Conservation (phyloP, 2,888 invertebrate genomes). For the Lithosia quadra region DNA sequence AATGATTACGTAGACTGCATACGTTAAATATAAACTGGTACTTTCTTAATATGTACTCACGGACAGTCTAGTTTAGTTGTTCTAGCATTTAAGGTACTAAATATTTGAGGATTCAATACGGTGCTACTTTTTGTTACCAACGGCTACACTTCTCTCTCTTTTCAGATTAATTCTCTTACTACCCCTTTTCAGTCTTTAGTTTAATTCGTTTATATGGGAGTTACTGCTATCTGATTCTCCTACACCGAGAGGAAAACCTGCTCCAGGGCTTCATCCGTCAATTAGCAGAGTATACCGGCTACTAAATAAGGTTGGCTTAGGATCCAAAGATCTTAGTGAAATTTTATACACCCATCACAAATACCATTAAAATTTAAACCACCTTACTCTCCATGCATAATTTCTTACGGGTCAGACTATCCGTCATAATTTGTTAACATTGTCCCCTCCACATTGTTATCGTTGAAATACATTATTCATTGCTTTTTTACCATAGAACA, state of each 20-base stretch:
- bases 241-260: background rate
- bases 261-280: background rate
- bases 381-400: background rate
- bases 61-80: background rate
- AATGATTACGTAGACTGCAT: background rate
- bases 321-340: background rate
- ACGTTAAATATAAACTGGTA: background rate
- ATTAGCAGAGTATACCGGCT: no score
- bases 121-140: background rate
- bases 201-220: background rate
- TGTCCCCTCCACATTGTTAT: background rate
- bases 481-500: conserved; percentile 20
- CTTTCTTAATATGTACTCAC: background rate
- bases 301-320: no score
- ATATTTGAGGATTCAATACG: no score
- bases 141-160: background rate
- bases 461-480: conserved; percentile 31
- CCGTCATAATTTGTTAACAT: background rate
- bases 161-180: background rate
- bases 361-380: no score
- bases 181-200: background rate
- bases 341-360: background rate
- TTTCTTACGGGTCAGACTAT: background rate
- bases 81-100: no score
- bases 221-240: background rate